A percentile compares a stretch with the other conserved stretches of the same genome.
phyloP scores from a whole-genome alignment of 2,888 invertebrate species.

The Acrobasis consociella region DNA sequence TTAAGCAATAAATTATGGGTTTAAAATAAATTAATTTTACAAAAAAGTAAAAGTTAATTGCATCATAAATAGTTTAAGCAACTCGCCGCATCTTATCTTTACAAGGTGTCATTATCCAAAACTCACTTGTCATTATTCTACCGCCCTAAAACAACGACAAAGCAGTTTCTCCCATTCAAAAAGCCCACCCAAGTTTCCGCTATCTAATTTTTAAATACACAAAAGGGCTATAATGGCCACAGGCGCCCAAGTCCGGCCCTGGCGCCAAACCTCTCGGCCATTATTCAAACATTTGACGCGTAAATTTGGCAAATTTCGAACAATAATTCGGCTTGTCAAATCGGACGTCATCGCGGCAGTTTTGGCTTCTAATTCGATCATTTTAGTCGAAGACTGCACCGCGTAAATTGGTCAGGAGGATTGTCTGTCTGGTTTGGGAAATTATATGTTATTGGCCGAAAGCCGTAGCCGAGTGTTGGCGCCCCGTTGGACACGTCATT shows the following conservation, averaged over 20 bases:
- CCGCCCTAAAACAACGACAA: constrained; percentile 25
- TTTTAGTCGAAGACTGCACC: constrained; percentile 22
- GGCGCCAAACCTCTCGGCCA: constrained; percentile 42
- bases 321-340: constrained; percentile 42
- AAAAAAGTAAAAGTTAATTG: not conserved
- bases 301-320: constrained; percentile 54
- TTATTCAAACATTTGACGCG: constrained; percentile 56
- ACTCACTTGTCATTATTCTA: not conserved
- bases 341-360: constrained; percentile 40
- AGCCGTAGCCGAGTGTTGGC: constrained; percentile 70
- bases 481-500: constrained; percentile 71
- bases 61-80: not conserved
- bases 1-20: no score
- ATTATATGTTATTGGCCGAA: constrained; percentile 69
- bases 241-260: constrained; percentile 31
- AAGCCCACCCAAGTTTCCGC: constrained; percentile 50
- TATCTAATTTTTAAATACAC: constrained; percentile 43
- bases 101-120: constrained; percentile 11
- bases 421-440: constrained; percentile 63
- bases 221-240: constrained; percentile 46
- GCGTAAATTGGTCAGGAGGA: constrained; percentile 48
- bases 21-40: not conserved
- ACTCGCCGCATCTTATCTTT: constrained; percentile 5
- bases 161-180: constrained; percentile 41
- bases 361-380: constrained; percentile 45